Evolutionary conservation across 1,140 invertebrate species (phyloP).

Genomic region (Doryteuthis pealeii): DNA sequence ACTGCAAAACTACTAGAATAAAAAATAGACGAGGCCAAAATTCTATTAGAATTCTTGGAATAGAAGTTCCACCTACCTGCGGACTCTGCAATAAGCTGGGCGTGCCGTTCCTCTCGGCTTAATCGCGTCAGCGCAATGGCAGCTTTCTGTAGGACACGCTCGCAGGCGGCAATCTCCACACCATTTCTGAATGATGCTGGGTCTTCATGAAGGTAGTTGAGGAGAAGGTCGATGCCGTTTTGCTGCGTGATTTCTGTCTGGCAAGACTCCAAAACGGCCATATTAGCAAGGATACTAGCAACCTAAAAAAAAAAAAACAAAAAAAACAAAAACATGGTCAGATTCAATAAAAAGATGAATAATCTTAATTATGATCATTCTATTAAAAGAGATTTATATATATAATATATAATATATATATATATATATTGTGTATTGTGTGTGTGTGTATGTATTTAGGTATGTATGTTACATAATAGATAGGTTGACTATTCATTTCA

Average conservation of each 20-base stretch:
- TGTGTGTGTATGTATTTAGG: too few relatives aligned
- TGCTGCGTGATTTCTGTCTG: conserved; percentile 66
- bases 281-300: conserved; percentile 78
- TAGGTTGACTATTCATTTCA: too few relatives aligned
- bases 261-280: conserved; percentile 71
- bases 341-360: neutral
- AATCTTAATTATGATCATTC: too few relatives aligned
- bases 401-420: too few relatives aligned
- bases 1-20: too few relatives aligned
- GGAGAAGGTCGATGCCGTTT: conserved; percentile 70
- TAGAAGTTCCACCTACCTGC: conserved; percentile 67
- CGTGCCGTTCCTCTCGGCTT: conserved; percentile 73
- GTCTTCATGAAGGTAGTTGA: conserved; percentile 74
- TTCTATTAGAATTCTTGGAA: too few relatives aligned
- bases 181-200: conserved; percentile 63
- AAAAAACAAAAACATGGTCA: neutral
- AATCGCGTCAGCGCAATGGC: conserved; percentile 82
- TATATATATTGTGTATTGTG: too few relatives aligned
- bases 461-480: too few relatives aligned
- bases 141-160: conserved; percentile 79
- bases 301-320: conserved; percentile 55
- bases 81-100: conserved; percentile 73
- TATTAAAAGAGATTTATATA: too few relatives aligned
- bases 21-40: too few relatives aligned
- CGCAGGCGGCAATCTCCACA: conserved; percentile 70